Percentiles rank a stretch among this genome's conserved stretches.
Evolutionary conservation across 2,888 invertebrate species (phyloP).

Genomic region (Marronus borbonicus): DNA sequence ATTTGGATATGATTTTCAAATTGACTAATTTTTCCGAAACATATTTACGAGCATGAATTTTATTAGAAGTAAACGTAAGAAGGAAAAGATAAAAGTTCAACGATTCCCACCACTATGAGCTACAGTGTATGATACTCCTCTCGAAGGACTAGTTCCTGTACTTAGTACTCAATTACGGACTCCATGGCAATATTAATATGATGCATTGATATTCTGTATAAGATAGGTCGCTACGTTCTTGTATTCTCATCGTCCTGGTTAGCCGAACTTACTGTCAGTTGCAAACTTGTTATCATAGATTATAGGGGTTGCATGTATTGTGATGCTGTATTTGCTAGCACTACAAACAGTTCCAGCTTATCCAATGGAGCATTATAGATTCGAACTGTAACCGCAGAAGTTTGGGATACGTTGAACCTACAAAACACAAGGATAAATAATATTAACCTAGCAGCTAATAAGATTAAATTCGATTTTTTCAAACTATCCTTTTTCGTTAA

Average conservation of each 20-base stretch:
- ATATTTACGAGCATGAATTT: too few species aligned
- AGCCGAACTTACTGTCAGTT: conserved; percentile 25
- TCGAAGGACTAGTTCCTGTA: background rate
- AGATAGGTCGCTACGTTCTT: conserved; percentile 23
- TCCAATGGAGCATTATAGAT: conserved; percentile 5
- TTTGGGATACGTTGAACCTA: background rate
- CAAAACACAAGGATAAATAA: too few species aligned
- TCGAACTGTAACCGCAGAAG: conserved; percentile 2
- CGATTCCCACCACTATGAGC: background rate
- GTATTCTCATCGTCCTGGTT: conserved; percentile 26
- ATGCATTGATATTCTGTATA: conserved; percentile 12
- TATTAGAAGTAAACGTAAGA: too few species aligned
- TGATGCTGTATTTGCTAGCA: background rate
- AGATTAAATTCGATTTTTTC: too few species aligned
- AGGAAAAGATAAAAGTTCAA: too few species aligned
- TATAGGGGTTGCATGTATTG: background rate
- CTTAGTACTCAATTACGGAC: background rate
- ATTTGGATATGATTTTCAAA: too few species aligned
- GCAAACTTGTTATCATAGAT: conserved; percentile 35
- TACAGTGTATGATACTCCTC: background rate
- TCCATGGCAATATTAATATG: background rate
- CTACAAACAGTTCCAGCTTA: conserved; percentile 5
- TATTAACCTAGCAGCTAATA: too few species aligned
- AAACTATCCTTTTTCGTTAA: too few species aligned
- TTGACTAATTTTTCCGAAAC: too few species aligned